Evolutionary conservation across 2,797 vertebrate species (phyloP).

Genomic region (Macropodus opercularis): DNA sequence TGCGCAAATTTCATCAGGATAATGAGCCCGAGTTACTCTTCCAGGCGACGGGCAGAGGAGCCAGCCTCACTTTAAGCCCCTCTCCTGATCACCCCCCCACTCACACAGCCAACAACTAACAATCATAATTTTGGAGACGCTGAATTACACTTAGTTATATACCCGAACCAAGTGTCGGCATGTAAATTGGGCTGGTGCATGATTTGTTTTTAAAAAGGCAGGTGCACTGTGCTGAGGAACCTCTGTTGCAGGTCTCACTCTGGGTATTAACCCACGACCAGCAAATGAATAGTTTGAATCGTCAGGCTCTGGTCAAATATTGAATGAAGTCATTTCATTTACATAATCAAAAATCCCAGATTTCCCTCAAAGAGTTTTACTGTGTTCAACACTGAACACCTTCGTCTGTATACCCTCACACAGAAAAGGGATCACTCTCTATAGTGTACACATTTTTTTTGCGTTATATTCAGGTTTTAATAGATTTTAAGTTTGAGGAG

Average conservation of each 20-base stretch:
- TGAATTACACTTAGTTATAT: constrained; percentile 60
- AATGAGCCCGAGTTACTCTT: constrained; percentile 78
- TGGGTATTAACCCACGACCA: background rate
- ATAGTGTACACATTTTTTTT: background rate
- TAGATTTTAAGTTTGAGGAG: background rate
- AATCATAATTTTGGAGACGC: constrained; percentile 60
- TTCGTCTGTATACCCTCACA: background rate
- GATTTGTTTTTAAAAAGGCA: constrained; percentile 56
- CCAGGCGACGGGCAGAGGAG: constrained; percentile 65
- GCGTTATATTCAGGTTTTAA: background rate
- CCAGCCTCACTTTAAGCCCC: constrained; percentile 45
- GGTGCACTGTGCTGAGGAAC: constrained; percentile 17
- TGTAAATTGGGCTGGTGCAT: constrained; percentile 48
- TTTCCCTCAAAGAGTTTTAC: background rate
- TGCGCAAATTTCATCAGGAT: constrained; percentile 83
- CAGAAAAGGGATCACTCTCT: background rate
- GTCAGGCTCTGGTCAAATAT: constrained; percentile 20
- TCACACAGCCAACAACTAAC: constrained; percentile 37
- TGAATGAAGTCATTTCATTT: constrained; percentile 13
- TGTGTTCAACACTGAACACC: background rate
- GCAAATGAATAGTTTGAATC: background rate
- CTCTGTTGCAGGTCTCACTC: background rate
- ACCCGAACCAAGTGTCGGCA: constrained; percentile 56
- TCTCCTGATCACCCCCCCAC: constrained; percentile 22
- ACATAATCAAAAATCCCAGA: background rate